Conservation (phyloP, 2,113 vertebrate species). For the Lamprotornis superbus region DNA sequence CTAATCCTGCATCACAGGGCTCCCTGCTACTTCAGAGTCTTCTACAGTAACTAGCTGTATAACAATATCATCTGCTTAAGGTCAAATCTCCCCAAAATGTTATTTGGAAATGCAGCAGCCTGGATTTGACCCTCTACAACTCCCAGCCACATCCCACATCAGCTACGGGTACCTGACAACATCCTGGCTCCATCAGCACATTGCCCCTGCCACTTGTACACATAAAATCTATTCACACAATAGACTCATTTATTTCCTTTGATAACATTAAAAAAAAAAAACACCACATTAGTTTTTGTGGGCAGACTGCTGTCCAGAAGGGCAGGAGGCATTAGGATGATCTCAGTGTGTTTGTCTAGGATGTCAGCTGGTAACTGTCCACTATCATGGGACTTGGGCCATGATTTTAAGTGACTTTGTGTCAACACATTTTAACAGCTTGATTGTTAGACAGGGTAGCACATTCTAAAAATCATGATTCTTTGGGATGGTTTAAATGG, state of each 20-base stretch:
- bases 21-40: not conserved
- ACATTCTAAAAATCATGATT: not conserved
- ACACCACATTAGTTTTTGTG: not conserved
- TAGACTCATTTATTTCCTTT: not conserved
- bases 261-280: not conserved
- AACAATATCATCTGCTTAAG: not conserved
- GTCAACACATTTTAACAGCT: not conserved
- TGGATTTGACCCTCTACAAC: not conserved
- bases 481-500: not conserved
- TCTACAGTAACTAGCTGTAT: not conserved
- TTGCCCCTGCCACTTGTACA: rapidly evolving
- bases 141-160: not conserved
- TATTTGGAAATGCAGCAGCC: not conserved
- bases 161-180: not conserved
- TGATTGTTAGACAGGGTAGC: not conserved
- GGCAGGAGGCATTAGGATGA: not conserved
- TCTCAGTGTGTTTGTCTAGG: not conserved
- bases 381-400: not conserved
- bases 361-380: not conserved
- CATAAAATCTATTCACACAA: not conserved
- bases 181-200: not conserved
- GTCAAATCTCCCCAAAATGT: not conserved
- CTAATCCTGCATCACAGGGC: not conserved
- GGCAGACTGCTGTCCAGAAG: not conserved
- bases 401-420: not conserved